Evolutionary conservation across 2,888 invertebrate species (phyloP).

Genomic region (Azorinus chamasolen): DNA sequence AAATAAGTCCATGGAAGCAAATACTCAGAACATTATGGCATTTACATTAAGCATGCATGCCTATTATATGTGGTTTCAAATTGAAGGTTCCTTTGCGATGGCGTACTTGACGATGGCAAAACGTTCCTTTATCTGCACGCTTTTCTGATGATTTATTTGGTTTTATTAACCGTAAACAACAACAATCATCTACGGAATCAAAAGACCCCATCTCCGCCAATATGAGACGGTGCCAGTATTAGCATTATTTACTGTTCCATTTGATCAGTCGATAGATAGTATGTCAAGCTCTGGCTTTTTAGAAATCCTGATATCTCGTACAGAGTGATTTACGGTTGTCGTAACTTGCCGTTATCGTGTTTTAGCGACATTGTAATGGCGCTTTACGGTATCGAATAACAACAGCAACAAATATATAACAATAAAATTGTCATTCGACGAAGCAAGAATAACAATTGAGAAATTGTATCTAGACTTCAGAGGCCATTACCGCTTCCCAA

Average conservation of each 20-base stretch:
- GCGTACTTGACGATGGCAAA: too few species aligned
- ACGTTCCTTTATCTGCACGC: too few species aligned
- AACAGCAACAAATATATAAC: conserved; percentile 66
- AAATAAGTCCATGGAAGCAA: too few species aligned
- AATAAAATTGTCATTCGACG: conserved; percentile 64
- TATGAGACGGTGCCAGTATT: conserved; percentile 31
- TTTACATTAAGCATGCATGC: too few species aligned
- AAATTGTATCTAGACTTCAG: conserved; percentile 62
- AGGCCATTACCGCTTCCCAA: conserved; percentile 60
- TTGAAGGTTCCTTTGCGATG: too few species aligned
- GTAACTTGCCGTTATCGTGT: conserved; percentile 66
- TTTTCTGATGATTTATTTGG: too few species aligned
- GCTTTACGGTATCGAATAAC: conserved; percentile 65
- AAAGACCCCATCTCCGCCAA: too few species aligned
- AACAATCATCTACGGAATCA: too few species aligned
- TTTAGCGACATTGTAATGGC: conserved; percentile 66
- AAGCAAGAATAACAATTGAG: conserved; percentile 64
- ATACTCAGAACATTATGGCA: too few species aligned
- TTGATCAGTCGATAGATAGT: conserved; percentile 63
- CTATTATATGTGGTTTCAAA: too few species aligned
- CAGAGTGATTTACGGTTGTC: conserved; percentile 61
- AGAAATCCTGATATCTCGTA: conserved; percentile 64
- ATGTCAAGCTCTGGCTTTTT: conserved; percentile 57
- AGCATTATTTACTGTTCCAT: conserved; percentile 60
- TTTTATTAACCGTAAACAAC: too few species aligned